phyloP scores from a whole-genome alignment of 2,888 invertebrate species.

The Caenorhabditis sp. region DNA sequence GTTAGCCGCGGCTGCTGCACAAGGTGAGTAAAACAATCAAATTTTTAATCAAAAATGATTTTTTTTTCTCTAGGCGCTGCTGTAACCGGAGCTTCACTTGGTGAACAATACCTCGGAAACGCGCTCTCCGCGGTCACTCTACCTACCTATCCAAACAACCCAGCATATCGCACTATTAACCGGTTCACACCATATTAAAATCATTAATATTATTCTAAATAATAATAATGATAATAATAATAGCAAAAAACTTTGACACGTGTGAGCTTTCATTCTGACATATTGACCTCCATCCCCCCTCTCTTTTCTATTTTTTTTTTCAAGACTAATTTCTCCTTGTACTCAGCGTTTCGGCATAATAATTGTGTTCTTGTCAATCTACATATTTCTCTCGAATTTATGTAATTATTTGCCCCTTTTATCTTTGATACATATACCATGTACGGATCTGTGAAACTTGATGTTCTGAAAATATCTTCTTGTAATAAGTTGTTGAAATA shows the following conservation, averaged over 20 bases:
- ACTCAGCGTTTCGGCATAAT: not conserved
- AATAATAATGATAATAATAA: conserved; percentile 4
- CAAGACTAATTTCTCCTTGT: not conserved
- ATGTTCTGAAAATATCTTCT: not conserved
- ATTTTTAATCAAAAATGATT: no score
- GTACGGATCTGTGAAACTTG: not conserved
- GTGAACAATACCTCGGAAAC: conserved; percentile 51
- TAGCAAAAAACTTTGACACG: not conserved
- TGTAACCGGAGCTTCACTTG: conserved; percentile 29
- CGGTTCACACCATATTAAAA: conserved; percentile 57
- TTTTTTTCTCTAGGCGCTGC: conserved; percentile 28
- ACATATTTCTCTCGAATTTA: not conserved
- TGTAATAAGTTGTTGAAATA: not conserved
- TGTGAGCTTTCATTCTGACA: conserved; percentile 3
- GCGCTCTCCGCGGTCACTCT: conserved; percentile 48
- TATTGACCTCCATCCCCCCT: not conserved
- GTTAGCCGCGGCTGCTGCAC: conserved; percentile 41
- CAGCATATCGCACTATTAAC: conserved; percentile 48
- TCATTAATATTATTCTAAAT: not conserved
- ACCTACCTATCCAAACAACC: conserved; percentile 45
- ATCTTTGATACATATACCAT: not conserved
- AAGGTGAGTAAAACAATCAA: conserved; percentile 19
- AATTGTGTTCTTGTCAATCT: not conserved
- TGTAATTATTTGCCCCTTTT: not conserved
- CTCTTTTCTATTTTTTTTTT: conserved; percentile 5